phyloP scores from a whole-genome alignment of 2,888 invertebrate species.

The Molanna angustata region DNA sequence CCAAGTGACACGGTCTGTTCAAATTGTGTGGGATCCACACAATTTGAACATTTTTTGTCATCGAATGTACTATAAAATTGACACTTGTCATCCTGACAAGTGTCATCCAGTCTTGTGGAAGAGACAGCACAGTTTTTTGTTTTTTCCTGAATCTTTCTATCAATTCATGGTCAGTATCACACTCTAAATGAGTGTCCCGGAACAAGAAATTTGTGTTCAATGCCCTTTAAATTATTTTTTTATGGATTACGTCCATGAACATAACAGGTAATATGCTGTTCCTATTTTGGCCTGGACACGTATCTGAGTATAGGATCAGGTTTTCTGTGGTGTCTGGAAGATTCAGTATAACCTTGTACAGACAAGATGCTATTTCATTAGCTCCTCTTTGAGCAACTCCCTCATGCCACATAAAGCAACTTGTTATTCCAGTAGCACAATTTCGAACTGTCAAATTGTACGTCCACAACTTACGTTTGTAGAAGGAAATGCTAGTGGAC shows the following conservation, averaged over 20 bases:
- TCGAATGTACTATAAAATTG: neutral
- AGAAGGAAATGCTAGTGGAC: slow-evolving; percentile 4
- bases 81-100: slow-evolving; percentile 1
- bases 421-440: neutral
- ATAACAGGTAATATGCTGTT: neutral
- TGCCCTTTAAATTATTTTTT: neutral
- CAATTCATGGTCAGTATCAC: slow-evolving; percentile 1
- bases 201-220: slow-evolving; percentile 1
- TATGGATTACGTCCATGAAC: slow-evolving; percentile 3
- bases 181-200: slow-evolving; percentile 8
- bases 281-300: slow-evolving; percentile 9
- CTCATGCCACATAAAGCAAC: slow-evolving; percentile 9
- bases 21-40: too few species aligned
- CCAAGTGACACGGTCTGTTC: too few species aligned
- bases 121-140: neutral
- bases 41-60: slow-evolving; percentile 44
- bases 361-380: slow-evolving; percentile 4
- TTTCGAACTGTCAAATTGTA: neutral
- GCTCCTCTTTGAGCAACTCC: neutral
- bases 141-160: slow-evolving; percentile 1
- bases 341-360: neutral
- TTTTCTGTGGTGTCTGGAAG: neutral
- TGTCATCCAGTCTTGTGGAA: slow-evolving; percentile 6
- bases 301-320: slow-evolving; percentile 5
- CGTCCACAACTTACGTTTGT: slow-evolving; percentile 1